Conservation (phyloP, 2,113 vertebrate species). For the Rhinolophus sinicus region DNA sequence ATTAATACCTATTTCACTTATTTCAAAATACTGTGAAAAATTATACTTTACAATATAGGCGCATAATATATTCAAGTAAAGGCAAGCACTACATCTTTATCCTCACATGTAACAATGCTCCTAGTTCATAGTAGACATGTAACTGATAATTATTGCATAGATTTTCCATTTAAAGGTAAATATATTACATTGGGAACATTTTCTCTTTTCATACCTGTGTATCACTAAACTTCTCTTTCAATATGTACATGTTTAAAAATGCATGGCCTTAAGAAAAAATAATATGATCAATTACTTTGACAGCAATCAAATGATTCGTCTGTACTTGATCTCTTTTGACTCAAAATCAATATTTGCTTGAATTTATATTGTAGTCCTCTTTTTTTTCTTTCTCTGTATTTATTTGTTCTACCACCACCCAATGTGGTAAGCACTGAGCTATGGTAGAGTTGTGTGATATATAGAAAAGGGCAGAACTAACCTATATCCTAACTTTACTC, state of each 20-base stretch:
- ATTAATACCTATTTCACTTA: conserved; percentile 20
- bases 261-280: neutral
- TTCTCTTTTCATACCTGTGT: neutral
- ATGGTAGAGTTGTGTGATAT: neutral
- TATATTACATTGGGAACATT: neutral
- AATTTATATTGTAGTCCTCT: neutral
- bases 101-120: neutral
- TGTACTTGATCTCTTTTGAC: neutral
- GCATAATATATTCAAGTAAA: neutral
- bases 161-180: neutral
- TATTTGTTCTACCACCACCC: neutral
- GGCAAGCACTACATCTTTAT: neutral
- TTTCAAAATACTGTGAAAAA: conserved; percentile 48
- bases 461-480: neutral
- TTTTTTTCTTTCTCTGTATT: neutral
- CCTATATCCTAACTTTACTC: neutral
- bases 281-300: neutral
- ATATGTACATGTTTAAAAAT: neutral
- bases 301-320: neutral
- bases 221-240: neutral
- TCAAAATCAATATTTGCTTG: conserved; percentile 7
- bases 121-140: neutral
- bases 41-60: neutral
- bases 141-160: neutral
- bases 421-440: neutral